phyloP scores from a whole-genome alignment of 2,888 invertebrate genomes.

The Xestobium rufovillosum region DNA sequence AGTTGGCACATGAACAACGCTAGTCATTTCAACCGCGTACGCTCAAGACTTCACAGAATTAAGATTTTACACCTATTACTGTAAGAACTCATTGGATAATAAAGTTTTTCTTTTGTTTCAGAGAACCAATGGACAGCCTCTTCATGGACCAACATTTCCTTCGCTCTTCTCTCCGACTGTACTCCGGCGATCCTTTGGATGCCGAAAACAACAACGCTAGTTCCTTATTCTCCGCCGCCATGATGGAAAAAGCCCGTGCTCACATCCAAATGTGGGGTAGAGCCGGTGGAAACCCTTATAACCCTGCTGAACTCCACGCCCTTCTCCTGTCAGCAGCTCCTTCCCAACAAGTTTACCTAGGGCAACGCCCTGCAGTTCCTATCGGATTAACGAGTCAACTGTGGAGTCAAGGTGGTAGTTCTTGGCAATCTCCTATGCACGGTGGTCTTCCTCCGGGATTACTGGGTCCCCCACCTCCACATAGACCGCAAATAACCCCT shows the following conservation, averaged over 20 bases:
- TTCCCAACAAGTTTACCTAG: slow-evolving; percentile 38
- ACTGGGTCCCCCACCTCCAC: slow-evolving; percentile 39
- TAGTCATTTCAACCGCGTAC: too few relatives aligned
- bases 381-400: slow-evolving; percentile 42
- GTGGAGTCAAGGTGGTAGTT: slow-evolving; percentile 39
- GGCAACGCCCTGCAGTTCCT: slow-evolving; percentile 37
- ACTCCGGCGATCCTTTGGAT: slow-evolving; percentile 51
- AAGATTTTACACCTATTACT: too few relatives aligned
- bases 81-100: too few relatives aligned
- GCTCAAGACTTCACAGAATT: too few relatives aligned
- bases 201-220: slow-evolving; percentile 43
- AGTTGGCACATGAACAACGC: too few relatives aligned
- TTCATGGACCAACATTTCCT: slow-evolving; percentile 72
- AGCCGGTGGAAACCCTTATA: slow-evolving; percentile 44
- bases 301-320: slow-evolving; percentile 45
- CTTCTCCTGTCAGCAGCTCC: slow-evolving; percentile 38
- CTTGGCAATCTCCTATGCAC: slow-evolving; percentile 39
- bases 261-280: slow-evolving; percentile 50
- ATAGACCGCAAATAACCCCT: slow-evolving; percentile 41
- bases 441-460: slow-evolving; percentile 40
- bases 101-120: slow-evolving; percentile 36
- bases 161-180: slow-evolving; percentile 50
- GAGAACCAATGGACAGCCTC: slow-evolving; percentile 73
- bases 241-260: slow-evolving; percentile 52
- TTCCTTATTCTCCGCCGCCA: slow-evolving; percentile 44